phyloP scores from a whole-genome alignment of 2,797 vertebrate genomes.

The Enteromius trimaculatus region DNA sequence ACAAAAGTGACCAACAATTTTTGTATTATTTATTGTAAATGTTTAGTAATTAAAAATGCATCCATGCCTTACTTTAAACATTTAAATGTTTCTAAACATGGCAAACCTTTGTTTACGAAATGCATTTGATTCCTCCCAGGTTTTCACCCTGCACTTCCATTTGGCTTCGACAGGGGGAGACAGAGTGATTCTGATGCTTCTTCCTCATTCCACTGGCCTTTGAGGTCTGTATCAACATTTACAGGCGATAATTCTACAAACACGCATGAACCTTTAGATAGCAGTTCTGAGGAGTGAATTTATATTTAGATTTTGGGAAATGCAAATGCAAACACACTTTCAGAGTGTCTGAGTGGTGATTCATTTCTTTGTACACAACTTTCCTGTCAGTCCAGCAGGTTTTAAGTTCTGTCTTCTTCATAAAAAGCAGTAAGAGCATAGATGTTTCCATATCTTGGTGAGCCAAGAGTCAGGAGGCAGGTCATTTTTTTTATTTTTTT shows the following conservation, averaged over 20 bases:
- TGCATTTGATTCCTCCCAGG: background rate
- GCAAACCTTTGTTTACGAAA: background rate
- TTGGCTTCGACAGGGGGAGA: conserved; percentile 41
- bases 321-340: conserved; percentile 28
- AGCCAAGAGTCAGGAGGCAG: conserved; percentile 3
- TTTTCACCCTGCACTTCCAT: background rate
- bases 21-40: background rate
- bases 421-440: conserved; percentile 16
- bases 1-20: too few relatives aligned
- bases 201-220: background rate
- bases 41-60: background rate
- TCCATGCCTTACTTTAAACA: background rate
- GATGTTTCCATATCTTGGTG: conserved; percentile 33
- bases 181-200: conserved; percentile 25
- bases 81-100: background rate
- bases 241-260: conserved; percentile 27
- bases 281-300: conserved; percentile 24
- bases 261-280: conserved; percentile 22
- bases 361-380: conserved; percentile 18
- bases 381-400: background rate
- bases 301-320: conserved; percentile 27
- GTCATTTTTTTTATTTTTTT: background rate
- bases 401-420: conserved; percentile 5
- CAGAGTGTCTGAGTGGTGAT: background rate
- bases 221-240: conserved; percentile 41